Evolutionary conservation across 1,140 invertebrate genomes (phyloP), one percentile per base, ranked within the genome.

Genomic region (Adelges cooleyi): DNA sequence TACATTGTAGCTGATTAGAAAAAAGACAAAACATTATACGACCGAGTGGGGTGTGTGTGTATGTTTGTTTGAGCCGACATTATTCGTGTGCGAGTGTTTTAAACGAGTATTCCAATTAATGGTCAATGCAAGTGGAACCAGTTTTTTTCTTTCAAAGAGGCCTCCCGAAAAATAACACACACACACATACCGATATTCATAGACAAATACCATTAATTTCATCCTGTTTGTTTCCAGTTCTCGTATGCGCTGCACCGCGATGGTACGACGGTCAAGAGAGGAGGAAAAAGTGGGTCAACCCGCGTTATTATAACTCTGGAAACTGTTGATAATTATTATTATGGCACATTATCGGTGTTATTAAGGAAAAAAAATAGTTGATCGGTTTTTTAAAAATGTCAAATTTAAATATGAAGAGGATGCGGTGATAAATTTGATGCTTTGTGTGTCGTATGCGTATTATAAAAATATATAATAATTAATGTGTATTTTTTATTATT

Each of bases 21-120:
- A 33, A 33, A 33, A 33, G 29, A 33, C 29, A 33, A 33, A 33
- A 33, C 29, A 33, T 6, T 33, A 33, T 33, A n/a, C n/a, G n/a
- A n/a, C n/a, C n/a, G n/a, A n/a, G n/a, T n/a, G n/a, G n/a, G n/a
- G n/a, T n/a, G n/a, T 33, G 29, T 33, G 29, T 11, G 5, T 11
- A 33, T 11, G 29, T 33, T 5, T 33, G 11, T 33, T 6, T 33
- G 29, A 6, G 29, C 11, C 11, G 29, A n/a, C 29, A 33, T 33
- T 5, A 33, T 33, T 5, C 11, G 29, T 33, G 15, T 44, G 8
- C 15, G 1, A 10, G 5, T 18, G 54, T 20, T 25, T 46, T 44
- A 56, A 56, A 56, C 53, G 54, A 59, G 54, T 59, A 59, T 46
- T 59, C 54, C 42, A 46, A 59, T 59, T 59, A 59, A 59, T 59